A percentile compares a stretch with the other conserved stretches of the same genome.
phyloP scores from a whole-genome alignment of 2,113 vertebrate genomes.

The Pelecanus crispus region DNA sequence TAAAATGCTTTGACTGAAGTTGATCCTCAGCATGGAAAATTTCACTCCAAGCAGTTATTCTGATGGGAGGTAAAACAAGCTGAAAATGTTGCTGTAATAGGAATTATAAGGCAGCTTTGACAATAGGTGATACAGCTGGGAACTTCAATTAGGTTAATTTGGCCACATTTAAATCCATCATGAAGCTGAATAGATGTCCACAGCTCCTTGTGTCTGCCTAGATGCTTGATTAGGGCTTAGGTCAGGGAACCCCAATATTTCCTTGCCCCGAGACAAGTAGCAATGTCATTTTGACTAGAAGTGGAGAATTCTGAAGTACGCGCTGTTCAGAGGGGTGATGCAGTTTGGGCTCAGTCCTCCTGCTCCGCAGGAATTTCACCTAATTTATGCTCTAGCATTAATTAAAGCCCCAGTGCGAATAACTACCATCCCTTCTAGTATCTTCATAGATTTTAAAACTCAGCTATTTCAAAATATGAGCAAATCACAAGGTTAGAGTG shows the following conservation, averaged over 20 bases:
- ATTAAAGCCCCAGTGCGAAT: neutral
- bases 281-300: neutral
- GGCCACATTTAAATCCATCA: neutral
- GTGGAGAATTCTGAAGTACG: neutral
- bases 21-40: neutral
- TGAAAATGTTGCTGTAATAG: neutral
- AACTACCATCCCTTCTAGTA: neutral
- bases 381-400: neutral
- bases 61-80: neutral
- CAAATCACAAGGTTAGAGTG: neutral
- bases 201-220: neutral
- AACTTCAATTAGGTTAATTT: neutral
- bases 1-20: neutral
- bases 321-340: neutral
- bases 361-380: neutral
- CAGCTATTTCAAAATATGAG: neutral
- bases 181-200: neutral
- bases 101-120: neutral
- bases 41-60: neutral
- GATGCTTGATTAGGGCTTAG: neutral
- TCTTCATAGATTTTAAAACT: neutral
- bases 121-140: neutral
- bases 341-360: neutral
- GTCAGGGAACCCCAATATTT: neutral
- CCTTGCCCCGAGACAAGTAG: neutral